Evolutionary conservation across 30 jellyfish, hydroid and myxozoan species (phyloP).

Genomic region (Hydractinia symbiolongicarpus): DNA sequence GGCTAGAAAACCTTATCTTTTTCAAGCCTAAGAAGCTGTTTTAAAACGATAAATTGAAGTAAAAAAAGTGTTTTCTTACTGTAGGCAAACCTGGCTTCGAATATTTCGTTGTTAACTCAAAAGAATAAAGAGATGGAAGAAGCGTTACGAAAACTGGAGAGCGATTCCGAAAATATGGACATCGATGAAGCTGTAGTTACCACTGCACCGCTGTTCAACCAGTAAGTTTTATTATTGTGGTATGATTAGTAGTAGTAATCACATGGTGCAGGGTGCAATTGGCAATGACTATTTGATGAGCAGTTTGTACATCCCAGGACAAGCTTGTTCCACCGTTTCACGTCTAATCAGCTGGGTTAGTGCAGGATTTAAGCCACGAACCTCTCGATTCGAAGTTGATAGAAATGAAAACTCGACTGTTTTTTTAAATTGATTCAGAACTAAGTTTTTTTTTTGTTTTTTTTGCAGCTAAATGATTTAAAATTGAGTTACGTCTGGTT

Average conservation of each 20-base stretch:
- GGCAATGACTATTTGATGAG: background rate
- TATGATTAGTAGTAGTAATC: background rate
- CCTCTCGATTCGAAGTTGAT: no score
- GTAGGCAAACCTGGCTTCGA: conserved; percentile 42
- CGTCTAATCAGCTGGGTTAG: no score
- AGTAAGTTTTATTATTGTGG: conserved; percentile 37
- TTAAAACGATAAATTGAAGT: no score
- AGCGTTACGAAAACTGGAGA: conserved; percentile 43
- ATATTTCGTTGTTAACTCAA: conserved; percentile 42
- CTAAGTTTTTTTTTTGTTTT: no score
- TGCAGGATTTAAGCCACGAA: no score
- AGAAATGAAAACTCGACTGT: no score
- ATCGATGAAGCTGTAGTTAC: conserved; percentile 95
- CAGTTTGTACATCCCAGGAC: background rate
- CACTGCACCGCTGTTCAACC: conserved; percentile 89
- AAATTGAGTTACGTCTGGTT: no score
- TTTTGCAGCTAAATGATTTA: no score
- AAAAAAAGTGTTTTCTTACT: background rate
- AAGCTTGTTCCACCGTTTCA: background rate
- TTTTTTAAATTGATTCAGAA: no score
- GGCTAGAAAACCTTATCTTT: no score
- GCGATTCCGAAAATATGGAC: conserved; percentile 64
- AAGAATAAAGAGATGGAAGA: conserved; percentile 63
- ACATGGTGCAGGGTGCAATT: background rate
- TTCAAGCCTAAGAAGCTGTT: no score